Conservation (phyloP, 2,797 vertebrate species). For the Pristis pectinata region DNA sequence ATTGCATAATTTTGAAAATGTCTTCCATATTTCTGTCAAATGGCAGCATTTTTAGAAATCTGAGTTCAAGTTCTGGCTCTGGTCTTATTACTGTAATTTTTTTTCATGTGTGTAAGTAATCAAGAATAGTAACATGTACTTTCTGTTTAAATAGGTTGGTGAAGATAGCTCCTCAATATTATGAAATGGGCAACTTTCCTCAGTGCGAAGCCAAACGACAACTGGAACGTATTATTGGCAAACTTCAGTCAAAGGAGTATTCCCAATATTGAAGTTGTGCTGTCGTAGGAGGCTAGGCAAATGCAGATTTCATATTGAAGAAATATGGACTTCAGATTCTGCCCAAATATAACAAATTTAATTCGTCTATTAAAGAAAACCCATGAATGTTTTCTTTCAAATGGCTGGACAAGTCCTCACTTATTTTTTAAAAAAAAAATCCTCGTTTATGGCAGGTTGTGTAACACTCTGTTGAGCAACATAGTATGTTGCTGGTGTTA, state of each 20-base stretch:
- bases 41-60: not conserved
- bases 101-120: not conserved
- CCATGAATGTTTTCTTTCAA: slow-evolving; percentile 34
- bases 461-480: slow-evolving; percentile 38
- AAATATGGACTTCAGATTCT: slow-evolving; percentile 38
- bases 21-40: not conserved
- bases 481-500: slow-evolving; percentile 38
- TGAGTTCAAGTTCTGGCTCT: not conserved
- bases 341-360: slow-evolving; percentile 32
- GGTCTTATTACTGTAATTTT: not conserved
- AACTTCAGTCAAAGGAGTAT: slow-evolving; percentile 93
- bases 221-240: slow-evolving; percentile 89
- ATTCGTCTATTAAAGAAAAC: slow-evolving; percentile 32
- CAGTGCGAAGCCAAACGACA: slow-evolving; percentile 96
- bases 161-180: slow-evolving; percentile 94
- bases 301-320: slow-evolving; percentile 42
- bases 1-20: not conserved
- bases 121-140: not conserved
- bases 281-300: slow-evolving; percentile 56
- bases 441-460: slow-evolving; percentile 37
- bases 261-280: slow-evolving; percentile 77
- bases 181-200: slow-evolving; percentile 96
- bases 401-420: slow-evolving; percentile 36
- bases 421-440: slow-evolving; percentile 30
- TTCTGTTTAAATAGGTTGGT: slow-evolving; percentile 73